These are phyloP conservation scores for Poecilia picta DNA, from an alignment of 2,797 vertebrate genomes.

Conservation along the genomic window DNA sequence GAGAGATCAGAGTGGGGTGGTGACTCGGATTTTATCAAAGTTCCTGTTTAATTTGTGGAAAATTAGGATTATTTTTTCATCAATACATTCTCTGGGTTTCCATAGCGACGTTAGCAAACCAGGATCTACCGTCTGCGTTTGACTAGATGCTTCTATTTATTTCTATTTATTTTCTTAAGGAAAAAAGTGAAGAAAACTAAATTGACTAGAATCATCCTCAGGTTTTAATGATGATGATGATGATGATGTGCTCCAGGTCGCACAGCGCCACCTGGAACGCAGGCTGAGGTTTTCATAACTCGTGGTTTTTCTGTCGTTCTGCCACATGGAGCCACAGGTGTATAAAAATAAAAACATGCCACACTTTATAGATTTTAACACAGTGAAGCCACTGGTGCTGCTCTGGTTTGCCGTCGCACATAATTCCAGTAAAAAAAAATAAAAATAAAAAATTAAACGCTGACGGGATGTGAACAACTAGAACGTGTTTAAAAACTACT, in stretches of 20 bases:
- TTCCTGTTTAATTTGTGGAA: no score
- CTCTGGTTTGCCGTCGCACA: not conserved
- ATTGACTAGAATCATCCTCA: no score
- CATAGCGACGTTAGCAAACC: no score
- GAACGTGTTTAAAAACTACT: not conserved
- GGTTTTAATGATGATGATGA: no score
- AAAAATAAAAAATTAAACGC: not conserved
- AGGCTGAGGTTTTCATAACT: not conserved
- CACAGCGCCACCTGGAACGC: not conserved
- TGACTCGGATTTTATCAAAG: no score
- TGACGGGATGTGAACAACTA: not conserved
- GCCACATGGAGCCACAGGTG: not conserved
- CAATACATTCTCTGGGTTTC: no score
- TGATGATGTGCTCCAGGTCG: no score
- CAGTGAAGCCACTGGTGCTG: not conserved
- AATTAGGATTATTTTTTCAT: no score
- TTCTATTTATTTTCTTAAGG: no score
- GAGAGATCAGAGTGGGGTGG: conserved; percentile 12
- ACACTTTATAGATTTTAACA: not conserved
- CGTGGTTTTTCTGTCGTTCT: not conserved
- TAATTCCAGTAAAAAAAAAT: not conserved
- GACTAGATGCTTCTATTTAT: no score
- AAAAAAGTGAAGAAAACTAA: no score
- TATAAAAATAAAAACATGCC: not conserved
- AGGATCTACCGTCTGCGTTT: no score